phyloP scores from a whole-genome alignment of 2,888 invertebrate species.

The Pollenia labialis region DNA sequence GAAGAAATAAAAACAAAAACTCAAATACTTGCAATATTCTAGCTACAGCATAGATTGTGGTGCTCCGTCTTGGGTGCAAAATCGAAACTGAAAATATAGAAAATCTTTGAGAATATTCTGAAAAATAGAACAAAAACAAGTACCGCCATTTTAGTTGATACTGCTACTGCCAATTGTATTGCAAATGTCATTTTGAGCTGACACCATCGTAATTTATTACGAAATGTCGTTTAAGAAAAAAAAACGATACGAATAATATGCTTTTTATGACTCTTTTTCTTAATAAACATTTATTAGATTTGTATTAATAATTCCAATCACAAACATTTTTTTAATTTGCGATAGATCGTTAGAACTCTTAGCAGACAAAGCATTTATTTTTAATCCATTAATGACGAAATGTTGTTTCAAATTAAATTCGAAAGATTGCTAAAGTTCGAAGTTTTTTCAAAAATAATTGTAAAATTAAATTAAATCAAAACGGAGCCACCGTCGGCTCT shows the following conservation, averaged over 20 bases:
- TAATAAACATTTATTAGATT: constrained; percentile 9
- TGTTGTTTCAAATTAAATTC: constrained; percentile 1
- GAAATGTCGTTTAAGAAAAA: constrained; percentile 45
- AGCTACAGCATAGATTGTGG: neutral
- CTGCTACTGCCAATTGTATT: constrained; percentile 61
- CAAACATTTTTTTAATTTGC: constrained; percentile 10
- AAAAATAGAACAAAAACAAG: constrained; percentile 49
- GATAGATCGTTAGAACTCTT: constrained; percentile 6
- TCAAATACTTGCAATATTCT: constrained; percentile 25
- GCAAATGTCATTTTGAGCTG: constrained; percentile 62
- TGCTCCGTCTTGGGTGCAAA: constrained; percentile 34
- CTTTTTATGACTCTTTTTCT: constrained; percentile 35
- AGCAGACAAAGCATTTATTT: neutral
- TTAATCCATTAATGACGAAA: constrained; percentile 40
- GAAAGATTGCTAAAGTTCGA: no score
- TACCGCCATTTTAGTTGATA: constrained; percentile 52
- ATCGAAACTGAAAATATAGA: neutral
- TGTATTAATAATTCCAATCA: constrained; percentile 56
- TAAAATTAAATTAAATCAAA: no score
- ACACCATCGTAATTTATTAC: constrained; percentile 60
- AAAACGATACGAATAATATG: constrained; percentile 32
- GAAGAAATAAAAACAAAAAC: constrained; percentile 27
- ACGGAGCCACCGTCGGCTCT: no score
- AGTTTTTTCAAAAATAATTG: no score
- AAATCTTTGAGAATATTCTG: constrained; percentile 9